A percentile compares a stretch with the other conserved stretches of the same genome.
These are phyloP conservation scores for Anas platyrhynchos DNA, from an alignment of 2,113 vertebrate genomes.

Conservation along the genomic window DNA sequence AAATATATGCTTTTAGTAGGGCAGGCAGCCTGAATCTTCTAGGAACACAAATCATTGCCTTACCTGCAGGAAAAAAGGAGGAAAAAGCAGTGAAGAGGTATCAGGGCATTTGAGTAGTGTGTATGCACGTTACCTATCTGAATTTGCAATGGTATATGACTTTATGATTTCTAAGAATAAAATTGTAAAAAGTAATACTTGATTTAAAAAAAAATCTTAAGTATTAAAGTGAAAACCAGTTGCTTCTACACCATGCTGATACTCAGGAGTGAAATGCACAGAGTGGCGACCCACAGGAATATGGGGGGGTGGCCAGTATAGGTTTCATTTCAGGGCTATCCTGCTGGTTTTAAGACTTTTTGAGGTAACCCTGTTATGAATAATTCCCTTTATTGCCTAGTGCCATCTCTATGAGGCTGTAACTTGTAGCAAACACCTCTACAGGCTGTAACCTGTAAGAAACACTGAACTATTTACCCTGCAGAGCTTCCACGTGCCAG, in stretches of 20 bases:
- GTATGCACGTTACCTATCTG: neutral
- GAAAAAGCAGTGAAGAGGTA: neutral
- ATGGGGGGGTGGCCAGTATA: neutral
- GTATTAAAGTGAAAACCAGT: neutral
- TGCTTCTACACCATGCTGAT: rapidly evolving
- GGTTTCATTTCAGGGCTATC: neutral
- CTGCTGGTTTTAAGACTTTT: neutral
- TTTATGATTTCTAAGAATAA: neutral
- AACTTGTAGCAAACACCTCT: neutral
- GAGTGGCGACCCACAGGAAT: neutral
- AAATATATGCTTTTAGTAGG: neutral
- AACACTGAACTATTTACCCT: neutral
- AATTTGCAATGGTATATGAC: neutral
- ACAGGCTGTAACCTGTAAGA: neutral
- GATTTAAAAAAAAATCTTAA: neutral
- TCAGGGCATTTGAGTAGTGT: neutral
- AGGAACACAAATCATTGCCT: neutral
- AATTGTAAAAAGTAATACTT: neutral
- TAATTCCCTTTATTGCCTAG: neutral
- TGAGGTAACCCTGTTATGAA: neutral
- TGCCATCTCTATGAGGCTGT: rapidly evolving
- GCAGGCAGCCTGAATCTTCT: neutral
- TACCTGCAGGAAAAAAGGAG: neutral
- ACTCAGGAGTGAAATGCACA: neutral
- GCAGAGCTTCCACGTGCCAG: neutral